These are phyloP conservation scores for Coreius guichenoti DNA, from an alignment of 2,797 vertebrate genomes.

Conservation along the genomic window DNA sequence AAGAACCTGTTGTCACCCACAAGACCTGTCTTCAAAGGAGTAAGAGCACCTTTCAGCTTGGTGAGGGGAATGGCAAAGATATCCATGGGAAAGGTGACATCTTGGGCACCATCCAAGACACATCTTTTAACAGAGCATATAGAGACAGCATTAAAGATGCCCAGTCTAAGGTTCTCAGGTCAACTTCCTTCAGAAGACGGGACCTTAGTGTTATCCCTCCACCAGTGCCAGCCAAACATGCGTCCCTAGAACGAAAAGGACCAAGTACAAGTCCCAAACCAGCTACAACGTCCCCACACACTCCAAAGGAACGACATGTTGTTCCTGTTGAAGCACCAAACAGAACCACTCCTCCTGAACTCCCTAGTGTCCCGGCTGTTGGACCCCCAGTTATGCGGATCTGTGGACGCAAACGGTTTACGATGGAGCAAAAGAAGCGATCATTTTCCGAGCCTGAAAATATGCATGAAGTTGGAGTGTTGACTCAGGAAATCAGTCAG, in stretches of 20 bases:
- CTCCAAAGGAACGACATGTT: constrained; percentile 86
- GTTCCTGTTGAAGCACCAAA: constrained; percentile 76
- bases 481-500: constrained; percentile 73
- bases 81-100: constrained; percentile 70
- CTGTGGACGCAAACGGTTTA: constrained; percentile 88
- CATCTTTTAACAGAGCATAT: constrained; percentile 80
- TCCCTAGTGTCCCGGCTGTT: constrained; percentile 70
- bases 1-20: constrained; percentile 66
- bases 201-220: constrained; percentile 77
- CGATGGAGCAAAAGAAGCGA: constrained; percentile 88
- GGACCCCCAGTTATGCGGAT: constrained; percentile 77
- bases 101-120: constrained; percentile 73
- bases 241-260: constrained; percentile 78
- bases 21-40: constrained; percentile 78
- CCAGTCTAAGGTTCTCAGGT: constrained; percentile 87
- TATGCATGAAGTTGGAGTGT: constrained; percentile 91
- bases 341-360: constrained; percentile 62
- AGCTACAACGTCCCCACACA: constrained; percentile 77
- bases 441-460: constrained; percentile 95
- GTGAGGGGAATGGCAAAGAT: constrained; percentile 69
- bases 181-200: constrained; percentile 88
- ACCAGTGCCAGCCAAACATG: constrained; percentile 64
- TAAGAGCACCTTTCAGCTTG: constrained; percentile 86
- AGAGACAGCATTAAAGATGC: constrained; percentile 89
- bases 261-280: constrained; percentile 81